A percentile compares a stretch with the other conserved stretches of the same genome.
Conservation (phyloP, 2,797 vertebrate genomes). For the Vultur gryphus region DNA sequence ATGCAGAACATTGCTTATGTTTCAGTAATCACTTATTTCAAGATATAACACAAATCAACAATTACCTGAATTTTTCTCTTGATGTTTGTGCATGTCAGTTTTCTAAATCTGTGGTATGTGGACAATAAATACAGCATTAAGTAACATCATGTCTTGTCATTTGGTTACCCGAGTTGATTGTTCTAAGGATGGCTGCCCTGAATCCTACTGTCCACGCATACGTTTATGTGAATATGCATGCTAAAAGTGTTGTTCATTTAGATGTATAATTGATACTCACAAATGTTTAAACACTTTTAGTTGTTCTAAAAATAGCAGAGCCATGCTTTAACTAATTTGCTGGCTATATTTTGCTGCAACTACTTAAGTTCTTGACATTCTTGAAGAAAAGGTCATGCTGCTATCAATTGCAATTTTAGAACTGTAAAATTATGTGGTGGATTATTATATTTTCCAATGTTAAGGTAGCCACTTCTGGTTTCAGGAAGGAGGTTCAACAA, state of each 20-base stretch:
- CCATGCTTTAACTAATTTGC: not conserved
- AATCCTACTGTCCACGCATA: not conserved
- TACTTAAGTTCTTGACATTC: not conserved
- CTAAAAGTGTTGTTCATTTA: not conserved
- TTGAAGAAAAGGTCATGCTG: not conserved
- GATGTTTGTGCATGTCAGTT: not conserved
- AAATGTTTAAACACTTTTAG: not conserved
- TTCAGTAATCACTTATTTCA: not conserved
- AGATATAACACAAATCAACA: not conserved
- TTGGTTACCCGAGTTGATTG: not conserved
- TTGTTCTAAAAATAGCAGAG: not conserved
- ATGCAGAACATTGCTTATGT: not conserved
- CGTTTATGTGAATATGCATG: not conserved
- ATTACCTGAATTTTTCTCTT: not conserved
- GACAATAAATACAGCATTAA: not conserved
- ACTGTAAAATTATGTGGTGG: not conserved
- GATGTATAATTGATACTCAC: not conserved
- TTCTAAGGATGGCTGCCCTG: not conserved
- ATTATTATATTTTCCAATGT: not conserved
- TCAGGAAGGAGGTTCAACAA: slow-evolving; percentile 91
- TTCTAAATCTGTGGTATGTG: not conserved
- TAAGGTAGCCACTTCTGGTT: slow-evolving; percentile 33
- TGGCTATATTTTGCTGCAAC: not conserved
- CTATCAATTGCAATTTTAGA: not conserved
- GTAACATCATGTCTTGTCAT: not conserved